Percentiles rank a stretch among this genome's conserved stretches.
phyloP scores from a whole-genome alignment of 2,113 vertebrate species.

The Labeo rohita region DNA sequence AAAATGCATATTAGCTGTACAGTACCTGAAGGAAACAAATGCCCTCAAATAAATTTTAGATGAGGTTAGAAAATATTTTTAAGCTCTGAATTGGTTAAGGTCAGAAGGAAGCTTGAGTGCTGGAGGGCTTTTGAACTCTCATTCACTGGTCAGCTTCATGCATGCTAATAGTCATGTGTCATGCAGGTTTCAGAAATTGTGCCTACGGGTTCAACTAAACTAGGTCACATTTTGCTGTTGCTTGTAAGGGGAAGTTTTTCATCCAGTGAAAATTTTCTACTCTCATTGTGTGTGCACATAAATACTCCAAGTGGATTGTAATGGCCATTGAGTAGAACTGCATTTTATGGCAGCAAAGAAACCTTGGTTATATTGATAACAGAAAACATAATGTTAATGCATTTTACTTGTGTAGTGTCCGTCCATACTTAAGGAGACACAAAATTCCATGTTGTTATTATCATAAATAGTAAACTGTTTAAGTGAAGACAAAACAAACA shows the following conservation, averaged over 20 bases:
- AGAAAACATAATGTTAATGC: neutral
- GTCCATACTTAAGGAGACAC: neutral
- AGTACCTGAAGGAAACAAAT: conserved; percentile 35
- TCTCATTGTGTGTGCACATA: neutral
- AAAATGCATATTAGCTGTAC: conserved; percentile 43
- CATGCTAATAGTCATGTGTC: conserved; percentile 35
- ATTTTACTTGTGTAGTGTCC: neutral
- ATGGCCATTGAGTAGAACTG: neutral
- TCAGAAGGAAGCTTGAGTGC: conserved; percentile 10
- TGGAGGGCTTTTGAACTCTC: neutral
- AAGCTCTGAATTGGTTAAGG: conserved; percentile 21
- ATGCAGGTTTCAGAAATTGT: conserved; percentile 38
- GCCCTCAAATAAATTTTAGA: conserved; percentile 10
- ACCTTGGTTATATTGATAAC: neutral
- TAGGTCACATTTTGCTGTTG: conserved; percentile 28
- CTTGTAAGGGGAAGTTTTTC: conserved; percentile 18
- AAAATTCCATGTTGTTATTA: neutral
- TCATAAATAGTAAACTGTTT: neutral
- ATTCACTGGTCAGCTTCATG: neutral
- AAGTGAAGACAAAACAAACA: conserved; percentile 1
- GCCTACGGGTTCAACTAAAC: neutral
- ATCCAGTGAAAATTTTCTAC: neutral
- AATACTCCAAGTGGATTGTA: neutral
- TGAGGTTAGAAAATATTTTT: conserved; percentile 2
- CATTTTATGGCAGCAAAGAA: neutral